A percentile compares a stretch with the other conserved stretches of the same genome.
Evolutionary conservation across 2,888 invertebrate species (phyloP).

Genomic region (Lathronympha strigana): DNA sequence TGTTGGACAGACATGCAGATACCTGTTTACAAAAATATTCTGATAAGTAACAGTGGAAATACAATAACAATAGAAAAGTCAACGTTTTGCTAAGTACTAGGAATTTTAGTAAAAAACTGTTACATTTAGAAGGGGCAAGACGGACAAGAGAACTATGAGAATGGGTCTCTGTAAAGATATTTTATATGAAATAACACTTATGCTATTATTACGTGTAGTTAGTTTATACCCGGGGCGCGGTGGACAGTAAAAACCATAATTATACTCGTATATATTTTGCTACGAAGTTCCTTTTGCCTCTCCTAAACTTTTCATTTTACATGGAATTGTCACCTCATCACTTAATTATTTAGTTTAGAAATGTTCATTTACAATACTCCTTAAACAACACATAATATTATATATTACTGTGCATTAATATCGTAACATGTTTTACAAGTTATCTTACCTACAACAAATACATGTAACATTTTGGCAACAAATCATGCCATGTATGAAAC

Average conservation of each 20-base stretch:
- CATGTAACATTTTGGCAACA: neutral
- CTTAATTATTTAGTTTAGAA: conserved; percentile 1
- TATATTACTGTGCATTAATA: conserved; percentile 35
- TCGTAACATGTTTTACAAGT: conserved; percentile 33
- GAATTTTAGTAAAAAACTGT: too few relatives aligned
- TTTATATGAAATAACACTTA: too few relatives aligned
- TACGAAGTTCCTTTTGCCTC: neutral
- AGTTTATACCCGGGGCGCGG: neutral
- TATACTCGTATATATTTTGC: neutral
- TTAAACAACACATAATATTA: conserved; percentile 36
- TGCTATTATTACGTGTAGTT: too few relatives aligned
- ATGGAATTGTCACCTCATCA: neutral
- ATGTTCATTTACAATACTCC: conserved; percentile 31
- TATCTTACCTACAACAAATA: neutral
- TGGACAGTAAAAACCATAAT: neutral
- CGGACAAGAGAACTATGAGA: too few relatives aligned
- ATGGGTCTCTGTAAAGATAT: too few relatives aligned
- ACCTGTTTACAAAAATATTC: too few relatives aligned
- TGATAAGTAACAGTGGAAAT: too few relatives aligned
- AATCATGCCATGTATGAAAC: conserved; percentile 7
- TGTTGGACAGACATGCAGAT: too few relatives aligned
- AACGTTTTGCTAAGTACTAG: too few relatives aligned
- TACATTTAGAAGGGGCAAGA: too few relatives aligned
- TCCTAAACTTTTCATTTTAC: neutral
- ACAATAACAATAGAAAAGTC: too few relatives aligned